Evolutionary conservation across 2,113 vertebrate species (phyloP).

Genomic region (Sebastes fasciatus): DNA sequence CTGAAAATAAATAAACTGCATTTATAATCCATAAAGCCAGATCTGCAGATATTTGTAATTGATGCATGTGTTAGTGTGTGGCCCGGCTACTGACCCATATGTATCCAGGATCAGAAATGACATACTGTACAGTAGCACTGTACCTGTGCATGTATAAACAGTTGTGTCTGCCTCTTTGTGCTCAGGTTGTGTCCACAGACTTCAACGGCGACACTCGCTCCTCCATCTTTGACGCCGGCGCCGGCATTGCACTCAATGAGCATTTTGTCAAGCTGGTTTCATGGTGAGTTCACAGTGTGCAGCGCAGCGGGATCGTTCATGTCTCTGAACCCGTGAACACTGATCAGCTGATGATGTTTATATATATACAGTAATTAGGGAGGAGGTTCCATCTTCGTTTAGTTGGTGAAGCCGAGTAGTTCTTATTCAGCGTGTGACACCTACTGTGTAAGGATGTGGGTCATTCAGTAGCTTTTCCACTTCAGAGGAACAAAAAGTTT

Average conservation of each 20-base stretch:
- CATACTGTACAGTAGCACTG: no score
- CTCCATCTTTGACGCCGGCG: constrained; percentile 93
- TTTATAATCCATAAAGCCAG: not conserved
- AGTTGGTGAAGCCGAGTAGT: not conserved
- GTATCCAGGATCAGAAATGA: not conserved
- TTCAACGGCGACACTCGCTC: constrained; percentile 91
- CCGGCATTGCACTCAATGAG: constrained; percentile 92
- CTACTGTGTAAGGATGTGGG: not conserved
- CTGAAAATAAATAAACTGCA: not conserved
- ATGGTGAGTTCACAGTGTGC: constrained; percentile 81
- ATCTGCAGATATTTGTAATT: not conserved
- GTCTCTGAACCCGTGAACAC: no score
- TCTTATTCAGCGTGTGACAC: not conserved
- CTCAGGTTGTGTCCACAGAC: constrained; percentile 91
- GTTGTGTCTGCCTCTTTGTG: not conserved
- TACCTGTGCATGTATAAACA: not conserved
- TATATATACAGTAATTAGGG: not conserved
- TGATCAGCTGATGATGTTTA: not conserved
- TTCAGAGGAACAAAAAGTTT: not conserved
- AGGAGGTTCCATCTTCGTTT: not conserved
- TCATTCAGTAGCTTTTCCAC: not conserved
- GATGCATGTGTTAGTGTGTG: not conserved
- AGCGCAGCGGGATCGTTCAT: no score
- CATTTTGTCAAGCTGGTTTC: constrained; percentile 94
- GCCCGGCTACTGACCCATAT: accelerated